Base-by-base conservation (phyloP, 1,140 invertebrate genomes). In the Drosophila subpulchrella region DNA sequence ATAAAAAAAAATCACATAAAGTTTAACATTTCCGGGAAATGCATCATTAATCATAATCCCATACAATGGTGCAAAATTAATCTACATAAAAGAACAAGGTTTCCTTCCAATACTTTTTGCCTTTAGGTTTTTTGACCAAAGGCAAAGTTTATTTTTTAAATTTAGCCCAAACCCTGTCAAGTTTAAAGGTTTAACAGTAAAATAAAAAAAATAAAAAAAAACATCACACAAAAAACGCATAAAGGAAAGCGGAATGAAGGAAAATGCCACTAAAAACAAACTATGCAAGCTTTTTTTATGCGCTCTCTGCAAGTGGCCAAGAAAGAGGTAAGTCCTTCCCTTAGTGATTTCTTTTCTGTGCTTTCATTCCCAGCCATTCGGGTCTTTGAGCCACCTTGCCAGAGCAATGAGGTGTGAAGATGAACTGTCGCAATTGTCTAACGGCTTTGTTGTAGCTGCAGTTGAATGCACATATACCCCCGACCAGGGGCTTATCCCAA, bases 341-440 rank as follows among this genome's bases (percentile, higher is more conserved):
- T 17, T 51, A 51, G 59, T 67, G 32, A 17, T 24, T 34, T 42
- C 47, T 47, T 66, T 68, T 53, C 36, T 11, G 12, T 38, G 20
- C 66, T 70, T 54, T 34, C 42, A 50, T 70, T 70, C 65, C 34
- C 11, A 15, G 8, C 15, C 44, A 48, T 38, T 71, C 65, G 80
- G 30, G 17, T 34, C 65, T 71, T 47, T 83, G 63, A 74, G 66
- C 81, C 81, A 75, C 76, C 76, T 83, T 78, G 61, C 81, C 67
- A 57, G 61, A 51, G 75, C 83, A 86, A 86, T 86, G 83, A 88
- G 83, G 83, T 88, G 83, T 86, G 83, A 86, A 86, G 83, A 88
- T 86, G 83, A 86, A 86, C 83, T 83, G 83, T 86, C 83, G 80
- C 83, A 86, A 88, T 78, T 86, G 84, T 86, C 83, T 72, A 73